Evolutionary conservation across 2,888 invertebrate species (phyloP), one percentile per base, ranked within the genome.

Genomic region (Lochmaea crataegi): DNA sequence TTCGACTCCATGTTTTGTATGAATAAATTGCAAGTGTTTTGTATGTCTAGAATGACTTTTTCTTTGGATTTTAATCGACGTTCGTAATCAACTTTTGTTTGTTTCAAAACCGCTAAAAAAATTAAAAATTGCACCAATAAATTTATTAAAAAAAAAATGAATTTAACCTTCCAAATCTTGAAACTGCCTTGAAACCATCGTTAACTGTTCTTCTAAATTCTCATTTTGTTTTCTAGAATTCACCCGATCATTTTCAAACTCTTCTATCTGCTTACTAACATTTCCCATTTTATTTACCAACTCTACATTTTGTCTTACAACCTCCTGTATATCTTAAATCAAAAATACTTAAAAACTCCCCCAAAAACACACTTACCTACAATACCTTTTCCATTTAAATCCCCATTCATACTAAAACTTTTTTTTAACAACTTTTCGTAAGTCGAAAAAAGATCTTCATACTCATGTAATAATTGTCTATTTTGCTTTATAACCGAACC

Each of bases 301-400:
- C 65, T 80, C 81, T 67, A 85, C 82, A 68, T 85, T 86, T 68
- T 82, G 84, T 73, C 80, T 82, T 12, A 81, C 77, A 18, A 85
- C 61, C 14, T 81, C 75, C 38, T 79, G 77, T 2, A 80, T 65
- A 71, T 81, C 78, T 79, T 79, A 65, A 7, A 74, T 73, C 1
- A 16, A 53, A 53, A 53, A 16, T 53, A 53, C 1, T 12, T 12
- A 1, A n/a, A 53, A 53, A 53, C 7, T 5, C 2, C 42, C 12
- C 9, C 6, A 9, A 11, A 42, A 42, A 42, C 1, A 42, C 1
- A 5, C 1, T 2, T 2, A 2, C 0, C 11, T 10, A 11, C 42
- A 42, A 32, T 32, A 42, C 48, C 48, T 48, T 74, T 76, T 60
- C 72, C 65, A 61, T 71, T 74, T 12, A 63, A 38, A 51, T 75